Evolutionary conservation across 1,140 invertebrate genomes (phyloP).

Genomic region (Orchesella cincta): DNA sequence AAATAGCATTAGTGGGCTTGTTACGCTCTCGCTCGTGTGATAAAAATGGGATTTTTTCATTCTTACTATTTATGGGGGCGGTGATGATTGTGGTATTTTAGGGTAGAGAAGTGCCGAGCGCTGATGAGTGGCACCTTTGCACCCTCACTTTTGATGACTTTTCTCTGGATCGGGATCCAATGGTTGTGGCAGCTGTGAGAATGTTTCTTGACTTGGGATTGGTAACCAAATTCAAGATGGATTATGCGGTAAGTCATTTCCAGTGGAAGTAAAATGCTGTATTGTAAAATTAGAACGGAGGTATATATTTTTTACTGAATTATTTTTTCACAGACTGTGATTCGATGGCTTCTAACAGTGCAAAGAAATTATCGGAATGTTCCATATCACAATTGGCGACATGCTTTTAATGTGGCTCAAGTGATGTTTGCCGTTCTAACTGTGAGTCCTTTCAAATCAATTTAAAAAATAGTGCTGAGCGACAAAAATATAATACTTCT

Average conservation of each 20-base stretch:
- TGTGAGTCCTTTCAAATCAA: slow-evolving; percentile 49
- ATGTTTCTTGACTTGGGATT: slow-evolving; percentile 60
- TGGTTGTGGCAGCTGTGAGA: slow-evolving; percentile 57
- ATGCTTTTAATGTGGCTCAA: slow-evolving; percentile 64
- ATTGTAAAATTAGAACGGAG: no score
- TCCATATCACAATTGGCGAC: slow-evolving; percentile 65
- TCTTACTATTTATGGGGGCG: no score
- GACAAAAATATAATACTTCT: not conserved
- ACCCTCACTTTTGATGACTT: slow-evolving; percentile 62
- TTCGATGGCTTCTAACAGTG: slow-evolving; percentile 62
- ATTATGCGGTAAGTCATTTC: slow-evolving; percentile 50
- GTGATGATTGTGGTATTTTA: slow-evolving; percentile 43
- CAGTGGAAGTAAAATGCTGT: not conserved
- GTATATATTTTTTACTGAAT: not conserved
- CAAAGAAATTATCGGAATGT: slow-evolving; percentile 66
- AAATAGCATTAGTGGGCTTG: no score
- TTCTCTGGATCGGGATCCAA: slow-evolving; percentile 61
- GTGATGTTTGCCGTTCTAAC: slow-evolving; percentile 62
- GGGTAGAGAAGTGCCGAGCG: slow-evolving; percentile 53
- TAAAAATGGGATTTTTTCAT: no score
- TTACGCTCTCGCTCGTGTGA: no score
- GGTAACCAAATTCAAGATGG: slow-evolving; percentile 52
- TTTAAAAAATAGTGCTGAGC: not conserved
- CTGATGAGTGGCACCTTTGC: slow-evolving; percentile 56
- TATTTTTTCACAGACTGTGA: slow-evolving; percentile 55